Evolutionary conservation across 2,888 invertebrate species (phyloP).

Genomic region (Rutpela maculata): DNA sequence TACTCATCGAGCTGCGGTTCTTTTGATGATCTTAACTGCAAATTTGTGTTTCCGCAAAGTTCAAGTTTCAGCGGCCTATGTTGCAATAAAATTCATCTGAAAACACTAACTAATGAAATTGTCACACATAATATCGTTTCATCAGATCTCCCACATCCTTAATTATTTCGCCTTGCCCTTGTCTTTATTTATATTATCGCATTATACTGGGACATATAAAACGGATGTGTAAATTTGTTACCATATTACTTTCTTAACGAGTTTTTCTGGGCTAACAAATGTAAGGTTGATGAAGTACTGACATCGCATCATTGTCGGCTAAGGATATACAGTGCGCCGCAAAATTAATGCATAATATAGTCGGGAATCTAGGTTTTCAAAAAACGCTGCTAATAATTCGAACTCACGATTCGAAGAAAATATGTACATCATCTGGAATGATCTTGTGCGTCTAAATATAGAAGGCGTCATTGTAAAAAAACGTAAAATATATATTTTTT

Average conservation of each 20-base stretch:
- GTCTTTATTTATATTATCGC: neutral
- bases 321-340: no score
- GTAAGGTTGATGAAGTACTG: neutral
- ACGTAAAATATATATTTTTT: no score
- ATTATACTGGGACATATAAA: neutral
- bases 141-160: constrained; percentile 3
- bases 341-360: no score
- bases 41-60: constrained; percentile 33
- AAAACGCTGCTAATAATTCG: no score
- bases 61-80: constrained; percentile 9
- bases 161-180: constrained; percentile 22
- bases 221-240: neutral
- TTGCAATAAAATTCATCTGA: constrained; percentile 16
- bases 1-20: constrained; percentile 41
- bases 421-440: no score
- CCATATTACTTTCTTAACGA: neutral
- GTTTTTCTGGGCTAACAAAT: neutral
- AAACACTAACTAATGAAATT: constrained; percentile 9
- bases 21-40: constrained; percentile 40
- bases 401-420: no score
- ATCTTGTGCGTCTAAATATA: no score
- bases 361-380: no score
- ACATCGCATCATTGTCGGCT: neutral
- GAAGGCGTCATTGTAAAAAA: no score
- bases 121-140: neutral